phyloP scores from a whole-genome alignment of 2,113 vertebrate species.

The Capreolus pygargus region DNA sequence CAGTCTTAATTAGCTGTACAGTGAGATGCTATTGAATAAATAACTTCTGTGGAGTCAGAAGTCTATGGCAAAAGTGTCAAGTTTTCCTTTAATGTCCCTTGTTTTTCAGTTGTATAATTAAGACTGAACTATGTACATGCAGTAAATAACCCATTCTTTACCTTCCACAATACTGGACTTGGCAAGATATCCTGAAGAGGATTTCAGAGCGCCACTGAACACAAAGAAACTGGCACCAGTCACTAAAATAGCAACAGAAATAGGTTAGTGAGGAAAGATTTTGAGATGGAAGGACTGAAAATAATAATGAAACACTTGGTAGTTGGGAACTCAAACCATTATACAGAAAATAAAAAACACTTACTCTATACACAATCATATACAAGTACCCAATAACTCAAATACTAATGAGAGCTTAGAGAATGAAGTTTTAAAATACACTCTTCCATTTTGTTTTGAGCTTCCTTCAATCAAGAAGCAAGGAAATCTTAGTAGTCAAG shows the following conservation, averaged over 20 bases:
- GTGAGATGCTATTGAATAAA: not conserved
- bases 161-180: constrained; percentile 99
- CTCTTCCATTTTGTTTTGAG: not conserved
- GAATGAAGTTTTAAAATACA: not conserved
- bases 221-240: constrained; percentile 99
- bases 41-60: not conserved
- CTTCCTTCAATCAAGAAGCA: constrained; percentile 18
- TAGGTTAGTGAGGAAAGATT: constrained; percentile 11
- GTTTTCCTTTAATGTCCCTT: not conserved
- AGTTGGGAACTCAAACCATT: not conserved
- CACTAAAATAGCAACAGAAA: constrained; percentile 83
- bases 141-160: constrained; percentile 76
- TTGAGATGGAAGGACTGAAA: not conserved
- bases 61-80: not conserved
- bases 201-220: constrained; percentile 97
- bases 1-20: constrained; percentile 8
- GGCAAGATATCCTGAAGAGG: constrained; percentile 95
- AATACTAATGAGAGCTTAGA: not conserved
- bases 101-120: not conserved
- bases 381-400: not conserved
- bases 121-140: not conserved
- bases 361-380: not conserved
- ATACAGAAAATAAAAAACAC: not conserved
- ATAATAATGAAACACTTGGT: not conserved
- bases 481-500: not conserved